Evolutionary conservation across 2,113 vertebrate genomes (phyloP), one percentile per base, ranked within the genome.

Genomic region (Macaca mulatta): DNA sequence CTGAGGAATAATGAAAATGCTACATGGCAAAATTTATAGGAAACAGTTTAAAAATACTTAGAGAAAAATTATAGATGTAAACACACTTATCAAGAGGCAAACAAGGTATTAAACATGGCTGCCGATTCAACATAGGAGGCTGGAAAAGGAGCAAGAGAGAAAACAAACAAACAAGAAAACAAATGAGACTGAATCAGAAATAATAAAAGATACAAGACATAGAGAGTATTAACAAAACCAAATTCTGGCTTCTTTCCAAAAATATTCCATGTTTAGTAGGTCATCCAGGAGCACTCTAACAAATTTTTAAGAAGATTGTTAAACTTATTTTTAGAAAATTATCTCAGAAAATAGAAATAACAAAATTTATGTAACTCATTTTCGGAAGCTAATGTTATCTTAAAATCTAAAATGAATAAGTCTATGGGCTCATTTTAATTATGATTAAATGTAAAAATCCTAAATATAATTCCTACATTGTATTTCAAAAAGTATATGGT

Each of bases 261-360:
- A 64, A 87, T 18, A n/a, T 50, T 72, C 6, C 14, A 22, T 14
- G 1, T 35, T 82, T 7, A 61, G 2, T 23, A 67, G 38, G 59
- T 77, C n/a, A 78, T 93, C 55, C 2, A 69, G 3, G 9, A 64
- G 8, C 80, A n/a, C 57, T 69, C 32, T 50, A 78, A 35, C 38
- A 92, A 81, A 84, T 81, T 92, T 81, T 83, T 61, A 87, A 48
- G 30, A 88, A 90, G 32, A 81, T 17, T 8, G 89, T 87, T 93
- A 64, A 38, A n/a, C 16, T 0, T n/a, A 45, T 48, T 50, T 72
- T 86, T 45, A 23, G 38, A 32, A 75, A 85, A 81, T 72, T 55
- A 72, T 0, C 32, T 94, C 14, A 93, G 52, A 93, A 97, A 85
- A 40, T 45, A 67, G 10, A 57, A 93, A 91, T 43, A 55, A 67